Conservation (phyloP, 2,797 vertebrate species). For the Lagodon rhomboides region DNA sequence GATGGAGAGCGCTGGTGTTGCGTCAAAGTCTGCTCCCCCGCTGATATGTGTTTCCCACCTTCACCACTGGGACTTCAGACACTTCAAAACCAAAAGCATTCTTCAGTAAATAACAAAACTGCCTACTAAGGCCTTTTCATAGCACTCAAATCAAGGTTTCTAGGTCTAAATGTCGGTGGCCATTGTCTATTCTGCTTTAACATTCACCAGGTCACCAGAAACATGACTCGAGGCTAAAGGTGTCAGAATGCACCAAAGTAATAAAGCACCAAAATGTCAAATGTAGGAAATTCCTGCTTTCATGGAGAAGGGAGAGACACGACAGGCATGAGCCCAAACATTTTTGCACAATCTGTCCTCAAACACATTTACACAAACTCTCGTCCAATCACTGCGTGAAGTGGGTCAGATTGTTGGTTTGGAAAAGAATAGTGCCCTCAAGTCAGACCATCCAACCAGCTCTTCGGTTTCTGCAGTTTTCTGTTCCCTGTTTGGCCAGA, state of each 20-base stretch:
- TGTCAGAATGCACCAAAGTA: background rate
- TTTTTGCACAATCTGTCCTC: background rate
- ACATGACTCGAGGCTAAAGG: conserved; percentile 8
- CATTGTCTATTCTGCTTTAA: background rate
- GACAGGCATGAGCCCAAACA: background rate
- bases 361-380: background rate
- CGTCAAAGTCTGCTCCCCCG: too few relatives aligned
- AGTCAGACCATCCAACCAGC: background rate
- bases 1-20: too few relatives aligned
- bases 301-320: background rate
- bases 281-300: background rate
- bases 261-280: too few relatives aligned
- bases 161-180: too few relatives aligned
- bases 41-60: too few relatives aligned
- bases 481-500: conserved; percentile 19
- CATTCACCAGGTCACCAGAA: conserved; percentile 10
- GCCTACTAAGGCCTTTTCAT: too few relatives aligned
- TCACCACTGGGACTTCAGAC: too few relatives aligned
- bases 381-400: background rate
- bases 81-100: too few relatives aligned
- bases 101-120: too few relatives aligned
- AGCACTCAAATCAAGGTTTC: too few relatives aligned
- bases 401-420: background rate
- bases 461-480: background rate
- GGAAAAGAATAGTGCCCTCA: too few relatives aligned